phyloP scores from a whole-genome alignment of 1,140 invertebrate species.

The Drosophila insularis region DNA sequence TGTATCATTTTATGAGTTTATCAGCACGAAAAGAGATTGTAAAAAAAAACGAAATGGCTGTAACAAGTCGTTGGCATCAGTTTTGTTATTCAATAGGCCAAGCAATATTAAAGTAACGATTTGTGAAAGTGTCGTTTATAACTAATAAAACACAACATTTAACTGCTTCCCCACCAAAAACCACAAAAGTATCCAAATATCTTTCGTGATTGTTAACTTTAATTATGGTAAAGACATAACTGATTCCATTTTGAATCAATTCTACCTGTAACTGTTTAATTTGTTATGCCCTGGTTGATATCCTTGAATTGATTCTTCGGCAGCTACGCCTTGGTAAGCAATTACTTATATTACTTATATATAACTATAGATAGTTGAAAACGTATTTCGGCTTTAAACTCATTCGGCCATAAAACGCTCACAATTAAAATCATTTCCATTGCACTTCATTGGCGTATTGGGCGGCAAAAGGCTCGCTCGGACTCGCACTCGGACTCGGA shows the following conservation, averaged over 20 bases:
- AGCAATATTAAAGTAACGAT: too few species aligned
- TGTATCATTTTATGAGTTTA: too few species aligned
- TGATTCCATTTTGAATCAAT: background rate
- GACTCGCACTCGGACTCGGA: background rate
- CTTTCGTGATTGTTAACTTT: too few species aligned
- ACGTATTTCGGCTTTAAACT: conserved; percentile 44
- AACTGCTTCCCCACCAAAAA: too few species aligned
- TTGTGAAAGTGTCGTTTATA: too few species aligned
- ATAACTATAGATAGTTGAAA: background rate
- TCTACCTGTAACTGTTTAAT: background rate
- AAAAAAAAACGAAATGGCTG: too few species aligned
- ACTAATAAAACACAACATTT: too few species aligned
- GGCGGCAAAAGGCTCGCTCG: background rate
- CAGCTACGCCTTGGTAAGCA: background rate
- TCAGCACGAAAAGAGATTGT: too few species aligned
- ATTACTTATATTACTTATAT: conserved; percentile 3
- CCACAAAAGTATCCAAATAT: too few species aligned
- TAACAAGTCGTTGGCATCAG: too few species aligned
- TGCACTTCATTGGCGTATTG: conserved; percentile 38
- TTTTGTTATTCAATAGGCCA: too few species aligned
- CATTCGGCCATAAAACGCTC: conserved; percentile 53
- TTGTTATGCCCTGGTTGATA: background rate
- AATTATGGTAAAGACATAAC: background rate
- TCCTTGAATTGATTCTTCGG: background rate
- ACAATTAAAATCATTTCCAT: conserved; percentile 68